Evolutionary conservation across 2,797 vertebrate genomes (phyloP).

Genomic region (Acestrorhynchus altus): DNA sequence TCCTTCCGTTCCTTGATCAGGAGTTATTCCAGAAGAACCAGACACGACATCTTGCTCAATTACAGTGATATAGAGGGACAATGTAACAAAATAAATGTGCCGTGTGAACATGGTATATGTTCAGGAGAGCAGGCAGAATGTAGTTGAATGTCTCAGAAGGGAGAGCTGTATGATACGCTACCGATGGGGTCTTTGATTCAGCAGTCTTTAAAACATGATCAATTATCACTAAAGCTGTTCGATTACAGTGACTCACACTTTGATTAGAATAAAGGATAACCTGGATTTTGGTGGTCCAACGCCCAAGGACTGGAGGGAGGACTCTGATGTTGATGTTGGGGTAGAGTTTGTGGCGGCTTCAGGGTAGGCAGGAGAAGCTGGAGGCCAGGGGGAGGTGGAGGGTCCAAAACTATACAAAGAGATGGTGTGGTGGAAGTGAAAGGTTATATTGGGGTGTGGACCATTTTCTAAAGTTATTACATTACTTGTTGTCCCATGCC

Average conservation of each 20-base stretch:
- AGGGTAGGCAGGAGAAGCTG: too few relatives aligned
- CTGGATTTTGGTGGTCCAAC: background rate
- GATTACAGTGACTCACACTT: background rate
- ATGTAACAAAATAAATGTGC: background rate
- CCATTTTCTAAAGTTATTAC: too few relatives aligned
- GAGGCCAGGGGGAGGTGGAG: too few relatives aligned
- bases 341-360: too few relatives aligned
- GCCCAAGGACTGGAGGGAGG: too few relatives aligned
- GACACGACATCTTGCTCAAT: slow-evolving; percentile 24
- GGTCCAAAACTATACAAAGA: too few relatives aligned
- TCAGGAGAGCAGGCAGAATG: background rate
- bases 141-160: background rate
- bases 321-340: too few relatives aligned
- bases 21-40: slow-evolving; percentile 34
- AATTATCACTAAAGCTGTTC: background rate
- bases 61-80: slow-evolving; percentile 24
- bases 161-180: background rate
- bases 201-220: background rate
- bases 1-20: slow-evolving; percentile 46
- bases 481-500: too few relatives aligned
- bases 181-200: background rate
- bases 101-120: background rate
- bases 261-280: background rate
- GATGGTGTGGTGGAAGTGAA: too few relatives aligned
- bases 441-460: too few relatives aligned